Percentiles rank a stretch among this genome's conserved stretches.
These are phyloP conservation scores for Globodera rostochiensis DNA, from an alignment of 1,140 invertebrate genomes.

Conservation along the genomic window DNA sequence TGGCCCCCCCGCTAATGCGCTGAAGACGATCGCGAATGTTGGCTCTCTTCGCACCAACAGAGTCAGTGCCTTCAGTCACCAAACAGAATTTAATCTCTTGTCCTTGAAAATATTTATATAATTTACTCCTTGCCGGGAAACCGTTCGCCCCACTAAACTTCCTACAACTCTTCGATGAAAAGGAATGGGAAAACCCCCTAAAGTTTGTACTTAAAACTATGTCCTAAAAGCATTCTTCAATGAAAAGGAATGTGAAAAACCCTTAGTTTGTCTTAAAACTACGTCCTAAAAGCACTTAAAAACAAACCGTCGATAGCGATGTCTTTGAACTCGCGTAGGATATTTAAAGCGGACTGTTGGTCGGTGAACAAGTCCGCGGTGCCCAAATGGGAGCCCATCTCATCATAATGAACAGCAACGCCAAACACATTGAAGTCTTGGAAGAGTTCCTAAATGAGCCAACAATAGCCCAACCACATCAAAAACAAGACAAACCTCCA, in stretches of 20 bases:
- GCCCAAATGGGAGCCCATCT: slow-evolving; percentile 33
- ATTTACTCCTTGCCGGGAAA: too few species aligned
- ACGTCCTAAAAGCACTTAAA: background rate
- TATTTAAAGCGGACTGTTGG: slow-evolving; percentile 28
- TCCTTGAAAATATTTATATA: slow-evolving; percentile 21
- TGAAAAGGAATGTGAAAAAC: too few species aligned
- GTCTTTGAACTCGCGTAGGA: slow-evolving; percentile 39
- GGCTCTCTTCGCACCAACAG: background rate
- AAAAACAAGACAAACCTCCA: slow-evolving; percentile 27
- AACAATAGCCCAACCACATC: too few species aligned
- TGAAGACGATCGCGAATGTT: slow-evolving; percentile 38
- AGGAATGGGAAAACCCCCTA: too few species aligned
- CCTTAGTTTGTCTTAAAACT: too few species aligned
- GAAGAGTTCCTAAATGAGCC: slow-evolving; percentile 37
- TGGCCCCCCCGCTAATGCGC: slow-evolving; percentile 28
- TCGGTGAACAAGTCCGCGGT: slow-evolving; percentile 40
- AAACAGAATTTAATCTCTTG: slow-evolving; percentile 43
- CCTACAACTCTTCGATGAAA: too few species aligned
- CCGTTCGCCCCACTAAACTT: too few species aligned
- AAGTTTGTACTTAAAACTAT: too few species aligned
- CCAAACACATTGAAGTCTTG: slow-evolving; percentile 43
- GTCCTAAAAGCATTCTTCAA: too few species aligned
- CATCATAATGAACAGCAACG: slow-evolving; percentile 42
- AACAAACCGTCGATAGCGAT: slow-evolving; percentile 42
- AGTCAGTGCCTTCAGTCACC: slow-evolving; percentile 24